Evolutionary conservation across 2,113 vertebrate genomes (phyloP), one percentile per base, ranked within the genome.

Genomic region (Eudyptes chrysolophus): DNA sequence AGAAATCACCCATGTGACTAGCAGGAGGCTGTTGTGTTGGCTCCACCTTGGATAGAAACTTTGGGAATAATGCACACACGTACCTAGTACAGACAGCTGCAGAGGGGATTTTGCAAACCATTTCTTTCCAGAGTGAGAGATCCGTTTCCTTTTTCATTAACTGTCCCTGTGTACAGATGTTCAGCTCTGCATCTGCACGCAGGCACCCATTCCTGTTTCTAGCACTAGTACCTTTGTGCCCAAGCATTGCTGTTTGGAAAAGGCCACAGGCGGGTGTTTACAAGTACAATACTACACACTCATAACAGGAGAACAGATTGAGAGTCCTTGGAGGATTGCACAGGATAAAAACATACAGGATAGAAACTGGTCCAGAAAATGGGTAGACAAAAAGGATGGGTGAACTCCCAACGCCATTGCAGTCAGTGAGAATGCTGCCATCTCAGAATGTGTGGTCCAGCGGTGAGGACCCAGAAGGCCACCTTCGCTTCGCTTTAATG

Each of bases 391-490:
- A 61, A 66, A 74, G 24, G n/a, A 9, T 10, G 54, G 32, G 69
- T 44, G 60, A 79, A 2, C 7, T n/a, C 69, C 49, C 1, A 8
- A 30, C 2, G 66, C 24, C 40, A 29, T 0, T 7, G 49, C 36
- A n/a, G 75, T 6, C 40, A 4, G 38, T 11, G 38, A 16, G 19
- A 54, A 36, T 2, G 8, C 52, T 64, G 58, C 25, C 49, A 17
- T n/a, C 29, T 1, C 1, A 52, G 30, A 82, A 48, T 0, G 5
- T 2, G 54, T 6, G 51, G 19, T 11, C 8, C 1, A 25, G 22
- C 0, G 0, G 27, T 1, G 6, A 49, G 48, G 29, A 26, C 17
- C 30, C 1, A 2, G 52, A 12, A 57, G 20, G 14, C 8, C 1
- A 0, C 11, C 40, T 34, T 18, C 16, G 1, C 76, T 26, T 44